Evolutionary conservation across 2,797 vertebrate genomes (phyloP).

Genomic region (Cephalopachus bancanus): DNA sequence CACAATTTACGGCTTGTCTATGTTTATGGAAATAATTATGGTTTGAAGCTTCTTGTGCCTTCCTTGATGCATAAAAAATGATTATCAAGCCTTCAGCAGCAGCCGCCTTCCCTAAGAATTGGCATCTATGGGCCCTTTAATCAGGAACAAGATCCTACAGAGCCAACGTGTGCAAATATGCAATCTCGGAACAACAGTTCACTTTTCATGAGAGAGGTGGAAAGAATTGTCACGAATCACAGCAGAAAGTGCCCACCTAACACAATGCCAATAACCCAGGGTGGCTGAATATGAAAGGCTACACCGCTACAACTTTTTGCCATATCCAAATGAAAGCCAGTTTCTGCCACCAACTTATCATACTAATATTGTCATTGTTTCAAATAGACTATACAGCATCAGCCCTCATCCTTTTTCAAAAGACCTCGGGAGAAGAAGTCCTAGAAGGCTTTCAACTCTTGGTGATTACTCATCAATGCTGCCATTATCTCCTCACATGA

Average conservation of each 20-base stretch:
- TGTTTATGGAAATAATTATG: slow-evolving; percentile 83
- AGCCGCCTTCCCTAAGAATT: slow-evolving; percentile 69
- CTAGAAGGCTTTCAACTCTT: neutral
- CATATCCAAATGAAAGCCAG: neutral
- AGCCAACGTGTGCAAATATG: slow-evolving; percentile 71
- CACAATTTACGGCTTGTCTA: slow-evolving; percentile 81
- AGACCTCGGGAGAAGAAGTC: neutral
- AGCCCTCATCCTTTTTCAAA: neutral
- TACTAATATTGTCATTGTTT: neutral
- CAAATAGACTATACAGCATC: neutral
- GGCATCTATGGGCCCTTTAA: slow-evolving; percentile 75
- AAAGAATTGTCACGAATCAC: neutral
- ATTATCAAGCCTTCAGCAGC: slow-evolving; percentile 74
- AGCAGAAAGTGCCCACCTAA: neutral
- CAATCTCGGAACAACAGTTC: slow-evolving; percentile 69
- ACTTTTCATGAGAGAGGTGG: slow-evolving; percentile 57
- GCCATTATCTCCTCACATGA: neutral
- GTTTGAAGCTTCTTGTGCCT: slow-evolving; percentile 77
- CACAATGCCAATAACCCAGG: neutral
- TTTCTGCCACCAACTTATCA: neutral
- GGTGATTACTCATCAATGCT: neutral
- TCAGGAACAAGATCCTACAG: slow-evolving; percentile 74
- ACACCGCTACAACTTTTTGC: too few species aligned
- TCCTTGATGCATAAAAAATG: slow-evolving; percentile 82
- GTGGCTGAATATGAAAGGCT: fast-evolving